These are phyloP conservation scores for Trichomalopsis sarcophagae DNA, from an alignment of 1,140 invertebrate species.

Conservation along the genomic window DNA sequence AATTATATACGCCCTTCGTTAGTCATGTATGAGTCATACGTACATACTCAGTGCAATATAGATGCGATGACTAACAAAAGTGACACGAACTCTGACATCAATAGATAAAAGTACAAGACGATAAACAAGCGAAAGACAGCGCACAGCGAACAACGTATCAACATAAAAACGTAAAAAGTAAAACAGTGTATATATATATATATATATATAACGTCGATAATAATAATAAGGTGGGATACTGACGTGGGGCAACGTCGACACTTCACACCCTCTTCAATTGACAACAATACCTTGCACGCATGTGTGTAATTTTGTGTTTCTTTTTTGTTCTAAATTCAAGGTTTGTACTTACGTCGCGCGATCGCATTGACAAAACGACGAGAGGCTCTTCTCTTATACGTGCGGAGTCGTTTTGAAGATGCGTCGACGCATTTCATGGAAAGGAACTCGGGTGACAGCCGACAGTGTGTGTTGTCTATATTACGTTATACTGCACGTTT, in stretches of 20 bases:
- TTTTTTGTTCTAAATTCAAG: slow-evolving; percentile 41
- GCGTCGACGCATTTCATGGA: slow-evolving; percentile 36
- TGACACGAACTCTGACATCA: not conserved
- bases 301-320: not conserved
- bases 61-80: not conserved
- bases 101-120: slow-evolving; percentile 1
- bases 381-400: not conserved
- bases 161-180: not conserved
- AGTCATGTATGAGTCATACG: not conserved
- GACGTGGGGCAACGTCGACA: not conserved
- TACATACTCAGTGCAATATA: not conserved
- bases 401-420: slow-evolving; percentile 45
- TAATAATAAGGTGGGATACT: not conserved
- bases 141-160: not conserved
- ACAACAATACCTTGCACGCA: slow-evolving; percentile 30
- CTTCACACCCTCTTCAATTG: slow-evolving; percentile 47
- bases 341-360: slow-evolving; percentile 63
- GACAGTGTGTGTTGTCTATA: slow-evolving; percentile 31
- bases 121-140: not conserved
- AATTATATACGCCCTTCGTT: not conserved
- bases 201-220: not conserved
- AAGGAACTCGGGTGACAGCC: slow-evolving; percentile 53
- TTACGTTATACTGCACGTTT: slow-evolving; percentile 1
- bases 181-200: not conserved
- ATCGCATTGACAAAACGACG: slow-evolving; percentile 58